Evolutionary conservation across 92 coral and sea anemone species (phyloP).

Genomic region (Epizoanthus stellaris): DNA sequence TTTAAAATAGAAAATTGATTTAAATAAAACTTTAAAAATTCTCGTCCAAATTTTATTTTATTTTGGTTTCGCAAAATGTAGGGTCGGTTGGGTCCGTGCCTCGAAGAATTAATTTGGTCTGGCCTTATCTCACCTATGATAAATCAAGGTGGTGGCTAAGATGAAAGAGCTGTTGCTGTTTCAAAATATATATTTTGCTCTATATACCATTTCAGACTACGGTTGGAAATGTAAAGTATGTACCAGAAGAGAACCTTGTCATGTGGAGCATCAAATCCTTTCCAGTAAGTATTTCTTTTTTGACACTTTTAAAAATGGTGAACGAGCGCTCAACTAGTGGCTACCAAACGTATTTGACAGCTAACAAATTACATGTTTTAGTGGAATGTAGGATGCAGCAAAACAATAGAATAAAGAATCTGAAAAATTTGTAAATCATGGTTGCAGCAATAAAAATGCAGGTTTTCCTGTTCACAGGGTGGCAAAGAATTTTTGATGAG

Average conservation of each 20-base stretch:
- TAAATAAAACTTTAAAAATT: too few relatives aligned
- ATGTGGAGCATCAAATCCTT: conserved; percentile 97
- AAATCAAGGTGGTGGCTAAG: too few relatives aligned
- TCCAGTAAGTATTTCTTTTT: conserved; percentile 77
- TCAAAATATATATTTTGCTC: background rate
- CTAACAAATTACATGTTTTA: background rate
- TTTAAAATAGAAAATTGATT: too few relatives aligned
- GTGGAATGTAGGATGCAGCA: too few relatives aligned
- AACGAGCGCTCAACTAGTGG: background rate
- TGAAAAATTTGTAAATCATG: background rate
- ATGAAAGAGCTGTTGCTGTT: too few relatives aligned
- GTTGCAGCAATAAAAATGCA: background rate
- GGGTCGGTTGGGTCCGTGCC: too few relatives aligned
- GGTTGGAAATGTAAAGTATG: conserved; percentile 92
- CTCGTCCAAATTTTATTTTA: too few relatives aligned
- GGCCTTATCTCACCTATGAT: too few relatives aligned
- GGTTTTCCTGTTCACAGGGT: conserved; percentile 65
- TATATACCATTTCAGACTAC: conserved; percentile 71
- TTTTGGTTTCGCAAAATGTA: too few relatives aligned
- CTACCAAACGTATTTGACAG: too few relatives aligned
- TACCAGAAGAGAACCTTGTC: conserved; percentile 91
- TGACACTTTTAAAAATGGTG: background rate
- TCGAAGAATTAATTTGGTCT: too few relatives aligned
- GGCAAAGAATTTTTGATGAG: conserved; percentile 96
- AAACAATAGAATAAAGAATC: background rate